phyloP scores from a whole-genome alignment of 1,140 invertebrate genomes.

The Drosophila bocqueti region DNA sequence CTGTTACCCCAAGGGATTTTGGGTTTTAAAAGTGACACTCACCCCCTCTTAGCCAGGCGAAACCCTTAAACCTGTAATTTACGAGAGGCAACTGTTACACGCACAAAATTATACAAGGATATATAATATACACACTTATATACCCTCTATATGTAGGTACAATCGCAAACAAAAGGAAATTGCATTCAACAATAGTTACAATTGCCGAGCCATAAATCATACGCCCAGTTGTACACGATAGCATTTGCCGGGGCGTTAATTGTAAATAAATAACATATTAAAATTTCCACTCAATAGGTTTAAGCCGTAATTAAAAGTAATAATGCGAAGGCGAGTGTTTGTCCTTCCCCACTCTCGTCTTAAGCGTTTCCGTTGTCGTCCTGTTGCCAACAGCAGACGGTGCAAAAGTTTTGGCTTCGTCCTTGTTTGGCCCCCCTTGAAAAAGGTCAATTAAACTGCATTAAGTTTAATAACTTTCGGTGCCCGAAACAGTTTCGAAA shows the following conservation, averaged over 20 bases:
- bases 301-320: slow-evolving; percentile 83
- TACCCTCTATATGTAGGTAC: background rate
- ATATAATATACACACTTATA: background rate
- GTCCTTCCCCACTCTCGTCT: slow-evolving; percentile 4
- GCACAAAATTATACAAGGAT: slow-evolving; percentile 13
- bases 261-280: slow-evolving; percentile 84
- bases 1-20: slow-evolving; percentile 33
- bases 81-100: slow-evolving; percentile 71
- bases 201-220: slow-evolving; percentile 72
- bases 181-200: slow-evolving; percentile 65
- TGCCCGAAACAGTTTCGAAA: slow-evolving; percentile 63
- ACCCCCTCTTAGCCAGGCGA: background rate
- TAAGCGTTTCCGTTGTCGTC: slow-evolving; percentile 4
- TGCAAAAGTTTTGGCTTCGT: slow-evolving; percentile 65
- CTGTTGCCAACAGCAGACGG: slow-evolving; percentile 72
- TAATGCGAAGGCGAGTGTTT: slow-evolving; percentile 65
- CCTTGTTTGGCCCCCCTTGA: background rate
- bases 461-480: slow-evolving; percentile 82
- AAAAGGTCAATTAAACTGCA: slow-evolving; percentile 82
- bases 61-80: slow-evolving; percentile 51
- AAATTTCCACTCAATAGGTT: slow-evolving; percentile 82
- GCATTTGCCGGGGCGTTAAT: slow-evolving; percentile 71
- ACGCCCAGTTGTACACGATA: slow-evolving; percentile 75
- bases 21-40: slow-evolving; percentile 50
- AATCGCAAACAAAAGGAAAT: slow-evolving; percentile 47